A percentile compares a stretch with the other conserved stretches of the same genome.
phyloP scores from a whole-genome alignment of 2,797 vertebrate species.

The Acanthurus tractus region DNA sequence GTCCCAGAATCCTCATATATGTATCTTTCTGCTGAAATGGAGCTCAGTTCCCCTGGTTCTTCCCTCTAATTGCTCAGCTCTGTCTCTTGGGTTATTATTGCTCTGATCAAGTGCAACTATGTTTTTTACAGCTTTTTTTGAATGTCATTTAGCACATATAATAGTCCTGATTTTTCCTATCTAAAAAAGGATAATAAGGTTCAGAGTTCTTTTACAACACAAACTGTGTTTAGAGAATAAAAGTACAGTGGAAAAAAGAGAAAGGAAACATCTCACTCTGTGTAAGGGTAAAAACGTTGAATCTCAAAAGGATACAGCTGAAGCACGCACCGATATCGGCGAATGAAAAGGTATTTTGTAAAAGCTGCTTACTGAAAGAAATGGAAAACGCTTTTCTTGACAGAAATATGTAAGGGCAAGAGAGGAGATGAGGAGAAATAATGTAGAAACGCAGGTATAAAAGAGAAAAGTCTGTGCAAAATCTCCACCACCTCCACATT shows the following conservation, averaged over 20 bases:
- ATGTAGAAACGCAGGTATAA: not conserved
- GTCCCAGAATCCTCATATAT: slow-evolving; percentile 45
- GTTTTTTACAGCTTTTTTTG: slow-evolving; percentile 46
- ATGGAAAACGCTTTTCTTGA: not conserved
- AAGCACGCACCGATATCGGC: not conserved
- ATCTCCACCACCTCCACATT: not conserved
- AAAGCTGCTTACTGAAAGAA: not conserved
- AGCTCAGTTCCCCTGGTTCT: slow-evolving; percentile 39
- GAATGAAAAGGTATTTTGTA: slow-evolving; percentile 14
- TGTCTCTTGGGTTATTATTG: slow-evolving; percentile 56
- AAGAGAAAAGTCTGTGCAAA: slow-evolving; percentile 4
- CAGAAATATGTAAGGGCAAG: not conserved
- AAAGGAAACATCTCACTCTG: not conserved
- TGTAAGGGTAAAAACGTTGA: not conserved
- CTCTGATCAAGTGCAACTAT: slow-evolving; percentile 59
- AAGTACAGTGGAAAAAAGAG: not conserved
- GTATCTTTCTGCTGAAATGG: slow-evolving; percentile 38
- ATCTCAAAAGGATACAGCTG: slow-evolving; percentile 16
- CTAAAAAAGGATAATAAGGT: slow-evolving; percentile 13
- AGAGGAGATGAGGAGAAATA: not conserved
- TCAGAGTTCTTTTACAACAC: not conserved
- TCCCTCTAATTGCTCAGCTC: slow-evolving; percentile 55
- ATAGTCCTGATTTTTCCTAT: slow-evolving; percentile 13
- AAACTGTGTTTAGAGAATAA: slow-evolving; percentile 14
- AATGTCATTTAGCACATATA: slow-evolving; percentile 38